A percentile compares a stretch with the other conserved stretches of the same genome.
Evolutionary conservation across 2,113 vertebrate species (phyloP).

Genomic region (Sylvilagus bachmani): DNA sequence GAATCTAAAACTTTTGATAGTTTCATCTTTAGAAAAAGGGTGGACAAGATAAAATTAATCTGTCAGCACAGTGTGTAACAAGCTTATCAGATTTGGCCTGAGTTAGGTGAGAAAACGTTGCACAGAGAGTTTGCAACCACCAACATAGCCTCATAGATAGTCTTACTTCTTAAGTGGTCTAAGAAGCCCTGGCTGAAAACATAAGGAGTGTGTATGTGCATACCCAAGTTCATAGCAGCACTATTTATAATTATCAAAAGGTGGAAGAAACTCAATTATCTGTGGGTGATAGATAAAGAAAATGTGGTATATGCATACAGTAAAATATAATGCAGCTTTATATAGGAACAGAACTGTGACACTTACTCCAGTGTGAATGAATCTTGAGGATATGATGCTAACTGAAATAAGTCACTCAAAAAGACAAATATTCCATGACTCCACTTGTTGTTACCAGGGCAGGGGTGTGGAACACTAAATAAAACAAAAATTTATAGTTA

Average conservation of each 20-base stretch:
- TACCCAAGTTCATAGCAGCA: background rate
- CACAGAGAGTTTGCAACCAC: background rate
- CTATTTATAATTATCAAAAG: background rate
- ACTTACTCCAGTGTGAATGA: background rate
- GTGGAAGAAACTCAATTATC: background rate
- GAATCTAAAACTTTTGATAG: slow-evolving; percentile 4
- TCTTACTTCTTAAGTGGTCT: background rate
- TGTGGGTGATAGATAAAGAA: background rate
- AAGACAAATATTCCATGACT: background rate
- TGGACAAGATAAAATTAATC: background rate
- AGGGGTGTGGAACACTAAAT: background rate
- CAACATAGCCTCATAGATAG: background rate
- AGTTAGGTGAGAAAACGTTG: background rate
- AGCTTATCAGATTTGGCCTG: background rate
- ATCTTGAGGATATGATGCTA: background rate
- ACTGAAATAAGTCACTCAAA: background rate
- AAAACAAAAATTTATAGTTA: background rate
- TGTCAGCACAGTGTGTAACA: background rate
- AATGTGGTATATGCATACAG: background rate
- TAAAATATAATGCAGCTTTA: background rate
- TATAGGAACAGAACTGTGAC: background rate
- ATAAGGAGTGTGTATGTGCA: background rate
- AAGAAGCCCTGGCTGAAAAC: background rate
- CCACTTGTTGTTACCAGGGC: background rate
- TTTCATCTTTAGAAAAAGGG: background rate